A percentile compares a stretch with the other conserved stretches of the same genome.
These are phyloP conservation scores for Sebastes matsubarae DNA, from an alignment of 2,797 vertebrate genomes.

Conservation along the genomic window DNA sequence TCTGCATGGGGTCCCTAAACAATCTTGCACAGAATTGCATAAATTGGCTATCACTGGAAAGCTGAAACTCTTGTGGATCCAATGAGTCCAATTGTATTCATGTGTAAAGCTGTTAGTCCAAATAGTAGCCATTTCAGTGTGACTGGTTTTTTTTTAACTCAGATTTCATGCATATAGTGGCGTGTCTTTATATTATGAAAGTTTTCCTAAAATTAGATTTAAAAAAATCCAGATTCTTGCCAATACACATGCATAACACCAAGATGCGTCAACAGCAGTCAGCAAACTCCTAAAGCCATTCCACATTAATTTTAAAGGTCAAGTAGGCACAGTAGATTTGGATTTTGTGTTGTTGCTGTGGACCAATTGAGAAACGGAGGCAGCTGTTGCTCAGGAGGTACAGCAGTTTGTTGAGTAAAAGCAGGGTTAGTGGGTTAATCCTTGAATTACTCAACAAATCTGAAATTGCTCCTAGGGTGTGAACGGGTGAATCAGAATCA, in stretches of 20 bases:
- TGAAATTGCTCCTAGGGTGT: not conserved
- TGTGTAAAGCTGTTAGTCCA: too few relatives aligned
- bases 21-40: too few relatives aligned
- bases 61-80: too few relatives aligned
- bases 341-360: not conserved
- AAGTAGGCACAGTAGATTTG: not conserved
- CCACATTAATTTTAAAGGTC: not conserved
- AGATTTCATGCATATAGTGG: too few relatives aligned
- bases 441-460: not conserved
- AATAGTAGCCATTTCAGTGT: too few relatives aligned
- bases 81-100: too few relatives aligned
- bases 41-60: too few relatives aligned
- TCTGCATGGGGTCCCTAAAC: too few relatives aligned
- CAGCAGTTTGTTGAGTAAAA: not conserved
- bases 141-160: too few relatives aligned
- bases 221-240: too few relatives aligned
- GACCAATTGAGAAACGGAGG: not conserved
- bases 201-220: too few relatives aligned
- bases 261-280: not conserved
- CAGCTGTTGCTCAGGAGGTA: not conserved
- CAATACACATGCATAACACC: fast-evolving
- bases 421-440: not conserved
- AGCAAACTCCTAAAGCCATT: not conserved
- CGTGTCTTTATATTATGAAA: too few relatives aligned
- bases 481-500: not conserved